Evolutionary conservation across 2,888 invertebrate species (phyloP), one percentile per base, ranked within the genome.

Genomic region (Romanomermis culicivorax): DNA sequence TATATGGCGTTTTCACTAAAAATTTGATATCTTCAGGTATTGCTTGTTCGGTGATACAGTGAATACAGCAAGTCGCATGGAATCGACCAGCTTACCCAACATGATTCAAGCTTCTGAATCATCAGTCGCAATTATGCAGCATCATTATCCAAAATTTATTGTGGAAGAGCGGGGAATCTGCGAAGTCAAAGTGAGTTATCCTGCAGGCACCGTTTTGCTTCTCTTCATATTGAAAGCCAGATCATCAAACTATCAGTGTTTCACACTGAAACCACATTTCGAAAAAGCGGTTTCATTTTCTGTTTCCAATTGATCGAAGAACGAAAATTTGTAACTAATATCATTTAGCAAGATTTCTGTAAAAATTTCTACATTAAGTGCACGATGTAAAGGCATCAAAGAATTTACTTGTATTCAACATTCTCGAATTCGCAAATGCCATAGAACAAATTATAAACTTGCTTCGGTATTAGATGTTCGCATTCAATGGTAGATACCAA

Each of bases 1-100:
- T n/a, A n/a, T n/a, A n/a, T n/a, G n/a, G n/a, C n/a, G n/a, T n/a
- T n/a, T n/a, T n/a, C n/a, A n/a, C n/a, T n/a, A n/a, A n/a, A n/a
- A n/a, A n/a, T n/a, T n/a, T n/a, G n/a, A n/a, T n/a, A n/a, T n/a
- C n/a, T 36, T n/a, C n/a, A 42, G 47, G 29, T 53, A 42, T 42
- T 55, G 52, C 45, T 29, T 54, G 23, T 54, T 54, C 26, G 54
- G 54, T 3, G 54, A 54, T 20, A 49, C 50, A 7, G 50, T 49
- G 27, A 49, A 49, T 27, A 49, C 50, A 29, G 50, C 50, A 7
- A 49, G 50, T 20, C 26, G 50, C 11, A 49, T 49, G 50, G 50
- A 49, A 29, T 49, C 50, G 11, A 49, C 26, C 3, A 29, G 50
- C 29, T 27, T 49, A 20, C 50, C 27, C 20, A 49, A 27, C 14